Conservation (phyloP, 2,888 invertebrate species). For the Clusia tigrina region DNA sequence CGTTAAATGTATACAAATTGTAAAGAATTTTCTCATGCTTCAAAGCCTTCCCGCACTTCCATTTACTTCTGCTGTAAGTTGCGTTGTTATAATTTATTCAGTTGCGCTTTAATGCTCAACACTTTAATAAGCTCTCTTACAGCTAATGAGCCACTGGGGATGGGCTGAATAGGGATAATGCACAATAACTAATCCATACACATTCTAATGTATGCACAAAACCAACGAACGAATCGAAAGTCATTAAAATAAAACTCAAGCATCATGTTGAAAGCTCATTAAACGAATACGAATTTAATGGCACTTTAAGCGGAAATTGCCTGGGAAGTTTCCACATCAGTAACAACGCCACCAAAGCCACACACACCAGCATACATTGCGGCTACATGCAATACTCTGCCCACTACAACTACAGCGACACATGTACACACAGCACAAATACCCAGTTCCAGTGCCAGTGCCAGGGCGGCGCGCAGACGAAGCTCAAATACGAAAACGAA, state of each 20-base stretch:
- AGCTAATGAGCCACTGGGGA: conserved; percentile 1
- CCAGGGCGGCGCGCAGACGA: neutral
- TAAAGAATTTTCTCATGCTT: too few relatives aligned
- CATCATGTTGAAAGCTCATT: conserved; percentile 56
- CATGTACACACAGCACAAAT: neutral
- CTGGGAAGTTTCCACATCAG: conserved; percentile 48
- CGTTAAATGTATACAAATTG: too few relatives aligned
- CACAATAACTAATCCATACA: neutral
- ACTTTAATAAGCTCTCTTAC: neutral
- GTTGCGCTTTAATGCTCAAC: too few relatives aligned
- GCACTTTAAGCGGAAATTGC: conserved; percentile 57
- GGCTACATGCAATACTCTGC: neutral
- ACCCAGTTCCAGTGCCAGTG: neutral
- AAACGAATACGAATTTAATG: conserved; percentile 56
- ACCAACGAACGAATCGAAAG: conserved; percentile 6
- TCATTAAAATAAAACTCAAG: conserved; percentile 24
- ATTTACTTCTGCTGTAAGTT: too few relatives aligned
- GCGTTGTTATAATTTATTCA: too few relatives aligned
- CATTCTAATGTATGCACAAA: neutral
- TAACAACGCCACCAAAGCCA: neutral
- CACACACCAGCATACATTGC: neutral
- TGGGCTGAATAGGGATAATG: too few relatives aligned
- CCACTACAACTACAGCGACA: neutral
- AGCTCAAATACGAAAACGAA: conserved; percentile 1
- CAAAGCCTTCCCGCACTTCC: too few relatives aligned